Evolutionary conservation across 2,888 invertebrate species (phyloP).

Genomic region (Pycnomerus fuliginosus): DNA sequence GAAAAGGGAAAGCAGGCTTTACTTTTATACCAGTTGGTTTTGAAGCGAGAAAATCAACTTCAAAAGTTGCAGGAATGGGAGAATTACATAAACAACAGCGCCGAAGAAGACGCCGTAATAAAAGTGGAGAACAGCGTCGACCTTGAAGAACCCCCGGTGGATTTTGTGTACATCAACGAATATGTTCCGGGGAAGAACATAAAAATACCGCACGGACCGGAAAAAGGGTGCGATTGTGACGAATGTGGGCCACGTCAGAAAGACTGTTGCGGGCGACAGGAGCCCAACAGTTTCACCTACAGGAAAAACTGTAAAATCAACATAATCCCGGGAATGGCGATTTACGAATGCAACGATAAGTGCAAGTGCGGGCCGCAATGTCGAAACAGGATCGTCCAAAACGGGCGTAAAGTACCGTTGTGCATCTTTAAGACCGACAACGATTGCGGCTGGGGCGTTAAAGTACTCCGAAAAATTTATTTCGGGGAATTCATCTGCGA

Average conservation of each 20-base stretch:
- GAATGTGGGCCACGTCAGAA: conserved; percentile 59
- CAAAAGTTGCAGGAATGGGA: conserved; percentile 71
- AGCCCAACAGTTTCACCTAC: conserved; percentile 66
- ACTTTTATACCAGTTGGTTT: conserved; percentile 45
- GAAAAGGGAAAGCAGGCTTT: conserved; percentile 58
- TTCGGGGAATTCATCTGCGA: conserved; percentile 87
- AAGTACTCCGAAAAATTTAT: conserved; percentile 68
- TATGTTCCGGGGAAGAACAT: conserved; percentile 72
- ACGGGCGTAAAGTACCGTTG: conserved; percentile 71
- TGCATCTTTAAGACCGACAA: conserved; percentile 87
- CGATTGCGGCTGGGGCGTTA: conserved; percentile 94
- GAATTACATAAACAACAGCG: conserved; percentile 68
- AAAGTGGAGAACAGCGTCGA: conserved; percentile 80
- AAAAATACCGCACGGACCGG: conserved; percentile 72
- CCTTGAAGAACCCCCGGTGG: conserved; percentile 75
- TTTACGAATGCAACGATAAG: conserved; percentile 90
- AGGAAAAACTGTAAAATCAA: conserved; percentile 65
- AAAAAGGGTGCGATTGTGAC: conserved; percentile 78
- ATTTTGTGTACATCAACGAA: conserved; percentile 82
- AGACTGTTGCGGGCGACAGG: conserved; percentile 65
- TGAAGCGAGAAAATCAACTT: conserved; percentile 61
- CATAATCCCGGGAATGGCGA: conserved; percentile 76
- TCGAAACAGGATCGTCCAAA: conserved; percentile 86
- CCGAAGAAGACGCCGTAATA: conserved; percentile 66
- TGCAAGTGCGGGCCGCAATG: conserved; percentile 80